Evolutionary conservation across 1,140 invertebrate species (phyloP), one percentile per base, ranked within the genome.

Genomic region (Nixonia krombeini): DNA sequence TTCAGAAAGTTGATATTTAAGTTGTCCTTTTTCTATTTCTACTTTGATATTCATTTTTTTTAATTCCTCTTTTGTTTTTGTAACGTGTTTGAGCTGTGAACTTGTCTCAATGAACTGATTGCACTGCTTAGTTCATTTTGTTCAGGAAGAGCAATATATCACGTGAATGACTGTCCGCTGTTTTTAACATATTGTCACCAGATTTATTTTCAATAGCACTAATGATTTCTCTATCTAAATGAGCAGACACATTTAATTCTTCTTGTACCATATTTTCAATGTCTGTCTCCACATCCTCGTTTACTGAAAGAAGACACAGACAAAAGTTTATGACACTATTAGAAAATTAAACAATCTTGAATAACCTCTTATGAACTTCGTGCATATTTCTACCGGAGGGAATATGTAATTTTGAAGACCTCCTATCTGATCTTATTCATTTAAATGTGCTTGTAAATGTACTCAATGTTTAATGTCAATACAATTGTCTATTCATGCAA

Each of bases 241-340:
- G 83, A 0, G 84, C 88, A 0, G 89, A 90, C 37, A 88, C 84
- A 72, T 90, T 86, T 0, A 90, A 55, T 64, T 90, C 88, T 42
- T 86, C 83, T 21, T 89, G 86, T 1, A 90, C 83, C 50, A 89
- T 88, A 40, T 89, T 88, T 40, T 89, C 88, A 1, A 90, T 85
- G 0, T 88, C 82, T 23, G 76, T 18, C 1, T 31, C 28, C 2
- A 4, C 59, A 9, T 74, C 77, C 3, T 81, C 74, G 40, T 76
- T 70, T 4, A 21, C 52, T 9, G 6, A 21, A 21, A 21, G 6
- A 21, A 3, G 6, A 21, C 6, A 21, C 2, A 3, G 6, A 21
- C 6, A 21, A 21, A 3, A 21, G 6, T 21, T 21, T 21, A 21
- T 21, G 21, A 21, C 6, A 21, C 2, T 21, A 6, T 21, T 21